Percentiles rank a stretch among this genome's conserved stretches.
Evolutionary conservation across 2,797 vertebrate genomes (phyloP).

Genomic region (Nannoperca obscura): DNA sequence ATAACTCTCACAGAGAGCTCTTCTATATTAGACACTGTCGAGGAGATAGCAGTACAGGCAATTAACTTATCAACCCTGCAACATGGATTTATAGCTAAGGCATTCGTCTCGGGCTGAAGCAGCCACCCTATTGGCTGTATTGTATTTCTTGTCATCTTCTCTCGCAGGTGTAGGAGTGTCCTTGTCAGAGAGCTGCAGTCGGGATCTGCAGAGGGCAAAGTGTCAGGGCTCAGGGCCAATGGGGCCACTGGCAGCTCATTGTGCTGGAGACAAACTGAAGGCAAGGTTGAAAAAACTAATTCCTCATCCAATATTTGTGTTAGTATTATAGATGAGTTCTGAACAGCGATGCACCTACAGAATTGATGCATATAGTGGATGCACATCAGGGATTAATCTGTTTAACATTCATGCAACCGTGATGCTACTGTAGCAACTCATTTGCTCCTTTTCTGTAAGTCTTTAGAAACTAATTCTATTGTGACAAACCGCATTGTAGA

Average conservation of each 20-base stretch:
- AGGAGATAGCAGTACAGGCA: constrained; percentile 76
- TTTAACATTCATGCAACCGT: constrained; percentile 23
- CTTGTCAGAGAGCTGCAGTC: constrained; percentile 81
- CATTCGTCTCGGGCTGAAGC: constrained; percentile 64
- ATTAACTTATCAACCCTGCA: constrained; percentile 82
- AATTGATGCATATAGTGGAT: constrained; percentile 1
- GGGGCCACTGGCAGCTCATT: constrained; percentile 65
- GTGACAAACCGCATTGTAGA: neutral
- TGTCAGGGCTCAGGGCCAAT: constrained; percentile 75
- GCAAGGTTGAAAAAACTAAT: constrained; percentile 45
- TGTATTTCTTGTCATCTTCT: constrained; percentile 75
- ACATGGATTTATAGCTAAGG: constrained; percentile 78
- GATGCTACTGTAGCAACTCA: neutral
- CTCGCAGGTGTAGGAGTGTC: constrained; percentile 78
- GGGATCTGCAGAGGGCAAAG: constrained; percentile 81
- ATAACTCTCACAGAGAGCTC: constrained; percentile 69
- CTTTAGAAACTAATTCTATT: neutral
- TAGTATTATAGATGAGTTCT: constrained; percentile 46
- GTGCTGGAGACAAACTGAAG: constrained; percentile 64
- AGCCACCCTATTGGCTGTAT: constrained; percentile 66
- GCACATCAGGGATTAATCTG: neutral
- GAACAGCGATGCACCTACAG: neutral
- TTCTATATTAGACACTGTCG: constrained; percentile 72
- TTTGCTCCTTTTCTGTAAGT: neutral
- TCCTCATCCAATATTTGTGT: constrained; percentile 48